Base-by-base conservation (phyloP, 2,113 vertebrate genomes). In the Nerophis ophidion region DNA sequence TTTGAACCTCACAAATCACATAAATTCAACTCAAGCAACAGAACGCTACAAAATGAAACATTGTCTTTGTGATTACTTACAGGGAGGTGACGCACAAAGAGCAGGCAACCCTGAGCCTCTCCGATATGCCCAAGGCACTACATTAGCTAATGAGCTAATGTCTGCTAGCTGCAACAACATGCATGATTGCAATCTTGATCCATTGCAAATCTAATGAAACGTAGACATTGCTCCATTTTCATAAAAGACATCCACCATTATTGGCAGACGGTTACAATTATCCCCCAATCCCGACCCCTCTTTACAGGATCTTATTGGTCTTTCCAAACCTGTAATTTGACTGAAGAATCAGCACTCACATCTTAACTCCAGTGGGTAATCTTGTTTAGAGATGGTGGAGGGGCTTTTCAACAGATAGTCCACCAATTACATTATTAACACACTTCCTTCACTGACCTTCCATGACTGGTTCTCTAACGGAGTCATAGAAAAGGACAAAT, bases 361-460 rank as follows among this genome's bases (percentile, higher is more conserved):
- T 60, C 33, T 48, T 66, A 68, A 50, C 15, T 60, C 52, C 60
- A 42, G 15, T 40, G 34, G 58, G 59, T 64, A 66, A 76, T 69
- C 67, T 75, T 19, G 64, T 77, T 74, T 62, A 65, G 65, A 61
- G 66, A 12, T 47, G 35, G 34, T 14, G 33, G 53, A 12, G 56
- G 53, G 45, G 33, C n/a, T 63, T 60, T 44, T 50, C 61, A 45
- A 48, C 65, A 64, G 51, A 62, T 76, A 68, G 48, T 81, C 75
- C 57, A 60, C 50, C 76, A 81, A 78, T 86, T 75, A 81, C 66
- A 71, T 79, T 70, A 72, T 77, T 80, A 78, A 73, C 70, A 72
- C 77, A 68, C 46, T 40, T 51, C 51, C 66, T 48, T 66, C 57
- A 7, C 17, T 62, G 71, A 72, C 72, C 74, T 49, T 68, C 55